Evolutionary conservation across 2,888 invertebrate genomes (phyloP), one percentile per base, ranked within the genome.

Genomic region (Caenorhabditis doughertyi): DNA sequence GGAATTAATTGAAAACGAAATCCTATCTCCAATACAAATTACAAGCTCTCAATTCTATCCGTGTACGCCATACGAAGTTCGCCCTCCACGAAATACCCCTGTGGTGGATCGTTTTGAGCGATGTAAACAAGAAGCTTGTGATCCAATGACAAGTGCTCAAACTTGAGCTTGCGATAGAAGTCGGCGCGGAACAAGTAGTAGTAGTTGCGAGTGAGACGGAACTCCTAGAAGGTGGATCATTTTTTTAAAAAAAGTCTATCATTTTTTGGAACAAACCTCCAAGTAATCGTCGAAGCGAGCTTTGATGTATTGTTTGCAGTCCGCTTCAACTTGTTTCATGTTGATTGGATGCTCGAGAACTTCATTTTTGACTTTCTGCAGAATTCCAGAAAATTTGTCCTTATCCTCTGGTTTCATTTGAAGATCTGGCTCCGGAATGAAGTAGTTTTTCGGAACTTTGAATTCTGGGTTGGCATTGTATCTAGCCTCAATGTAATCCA

Each of bases 91-190:
- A 65, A 51, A 13, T 29, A 39, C n/a, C n/a, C n/a, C n/a, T n/a
- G n/a, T n/a, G n/a, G n/a, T n/a, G 35, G 23, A 32, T 32, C 8
- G 7, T n/a, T 18, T 5, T 51, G 16, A n/a, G 23, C 65, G 5
- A 35, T 23, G 1, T 51, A 29, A 1, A 51, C 9, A 0, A 65
- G 35, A 16, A 65, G 21, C 23, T 51, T 2, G 21, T 65, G 51
- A 7, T 51, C 47, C 35, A 23, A 8, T 9, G 16, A 2, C 51
- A 65, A 3, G 9, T 51, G 23, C 18, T 51, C 35, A 0, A 51
- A 2, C 9, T 35, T 51, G 13, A 65, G 51, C n/a, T 65, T 65
- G 35, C 65, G 51, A 5, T 32, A 65, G 23, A 65, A 65, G 35
- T 65, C 51, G 3, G 65, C 65, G 13, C 65, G n/a, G 2, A 9